A percentile compares a stretch with the other conserved stretches of the same genome.
Conservation (phyloP, 2,888 invertebrate genomes). For the Athrips mouffetella region DNA sequence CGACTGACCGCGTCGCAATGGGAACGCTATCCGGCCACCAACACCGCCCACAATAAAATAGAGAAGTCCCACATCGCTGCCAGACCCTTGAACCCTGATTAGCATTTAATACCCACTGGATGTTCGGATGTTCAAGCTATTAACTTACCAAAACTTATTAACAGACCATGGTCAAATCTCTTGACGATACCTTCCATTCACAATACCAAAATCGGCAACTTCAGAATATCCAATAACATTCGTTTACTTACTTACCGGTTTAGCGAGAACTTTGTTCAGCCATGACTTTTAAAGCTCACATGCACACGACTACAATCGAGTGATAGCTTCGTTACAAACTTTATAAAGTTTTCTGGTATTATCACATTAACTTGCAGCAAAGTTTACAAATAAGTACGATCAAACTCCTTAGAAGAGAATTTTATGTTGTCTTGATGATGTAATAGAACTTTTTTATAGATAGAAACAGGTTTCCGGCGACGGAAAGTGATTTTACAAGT, state of each 20-base stretch:
- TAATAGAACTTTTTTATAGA: constrained; percentile 45
- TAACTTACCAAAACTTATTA: not conserved
- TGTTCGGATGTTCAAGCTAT: not conserved
- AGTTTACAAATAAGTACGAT: constrained; percentile 35
- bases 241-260: constrained; percentile 70
- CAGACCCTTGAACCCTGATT: constrained; percentile 3
- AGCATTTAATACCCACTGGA: constrained; percentile 1
- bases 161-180: not conserved
- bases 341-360: constrained; percentile 57
- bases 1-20: constrained; percentile 17
- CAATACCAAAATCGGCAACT: constrained; percentile 13
- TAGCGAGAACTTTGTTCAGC: constrained; percentile 61
- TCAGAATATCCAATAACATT: constrained; percentile 50
- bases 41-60: constrained; percentile 11
- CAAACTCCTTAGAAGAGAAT: constrained; percentile 39
- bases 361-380: constrained; percentile 34
- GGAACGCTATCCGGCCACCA: constrained; percentile 29
- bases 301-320: constrained; percentile 38
- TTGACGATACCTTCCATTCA: not conserved
- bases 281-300: constrained; percentile 58
- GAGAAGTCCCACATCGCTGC: constrained; percentile 4
- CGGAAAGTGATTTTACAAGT: constrained; percentile 65
- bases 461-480: constrained; percentile 55
- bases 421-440: constrained; percentile 37
- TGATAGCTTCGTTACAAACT: constrained; percentile 57